These are phyloP conservation scores for Brachypteracias leptosomus DNA, from an alignment of 2,113 vertebrate species.

Conservation along the genomic window DNA sequence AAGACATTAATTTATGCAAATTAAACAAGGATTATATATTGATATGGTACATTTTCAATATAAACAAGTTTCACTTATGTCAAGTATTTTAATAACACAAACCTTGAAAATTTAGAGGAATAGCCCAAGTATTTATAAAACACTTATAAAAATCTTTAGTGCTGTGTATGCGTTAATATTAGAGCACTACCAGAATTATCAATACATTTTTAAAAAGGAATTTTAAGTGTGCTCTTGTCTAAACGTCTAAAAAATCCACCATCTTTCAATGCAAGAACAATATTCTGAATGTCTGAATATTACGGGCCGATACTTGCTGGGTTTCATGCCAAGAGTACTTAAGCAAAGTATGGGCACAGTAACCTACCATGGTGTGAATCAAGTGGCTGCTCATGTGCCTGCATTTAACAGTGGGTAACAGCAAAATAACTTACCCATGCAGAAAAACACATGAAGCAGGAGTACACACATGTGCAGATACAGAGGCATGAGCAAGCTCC, in stretches of 20 bases:
- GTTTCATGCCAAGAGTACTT: neutral
- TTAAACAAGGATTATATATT: neutral
- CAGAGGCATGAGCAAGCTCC: neutral
- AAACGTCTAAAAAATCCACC: neutral
- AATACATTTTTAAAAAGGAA: neutral
- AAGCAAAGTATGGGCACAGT: neutral
- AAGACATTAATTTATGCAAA: neutral
- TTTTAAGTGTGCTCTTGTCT: neutral
- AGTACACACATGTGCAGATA: neutral
- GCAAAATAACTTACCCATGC: neutral
- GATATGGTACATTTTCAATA: neutral
- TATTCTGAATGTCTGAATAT: neutral
- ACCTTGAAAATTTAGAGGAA: neutral
- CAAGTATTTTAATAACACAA: neutral
- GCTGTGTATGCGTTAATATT: neutral
- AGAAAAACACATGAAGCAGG: neutral
- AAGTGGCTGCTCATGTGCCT: neutral
- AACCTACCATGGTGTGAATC: neutral
- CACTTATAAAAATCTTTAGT: neutral
- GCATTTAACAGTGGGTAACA: neutral
- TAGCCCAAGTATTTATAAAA: neutral
- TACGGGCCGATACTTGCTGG: neutral
- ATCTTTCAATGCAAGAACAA: neutral
- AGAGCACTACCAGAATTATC: neutral
- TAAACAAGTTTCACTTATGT: neutral